Evolutionary conservation across 2,113 vertebrate species (phyloP).

Genomic region (Donacobius atricapilla): DNA sequence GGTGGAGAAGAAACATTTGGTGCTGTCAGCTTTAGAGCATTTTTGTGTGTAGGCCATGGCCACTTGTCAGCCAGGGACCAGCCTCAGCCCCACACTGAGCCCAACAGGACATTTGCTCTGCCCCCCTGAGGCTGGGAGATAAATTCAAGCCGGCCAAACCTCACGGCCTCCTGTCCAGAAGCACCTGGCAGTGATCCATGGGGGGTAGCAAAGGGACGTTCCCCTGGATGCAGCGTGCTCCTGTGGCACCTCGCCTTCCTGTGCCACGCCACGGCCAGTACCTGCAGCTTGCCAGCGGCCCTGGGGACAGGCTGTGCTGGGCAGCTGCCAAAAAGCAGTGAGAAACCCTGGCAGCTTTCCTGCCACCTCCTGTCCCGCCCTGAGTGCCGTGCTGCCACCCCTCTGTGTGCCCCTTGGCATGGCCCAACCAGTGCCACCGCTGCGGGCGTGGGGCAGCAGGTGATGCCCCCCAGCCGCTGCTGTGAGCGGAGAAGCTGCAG

Average conservation of each 20-base stretch:
- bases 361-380: neutral
- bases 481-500: neutral
- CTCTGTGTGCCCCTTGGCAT: rapidly evolving
- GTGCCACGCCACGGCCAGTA: neutral
- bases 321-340: neutral
- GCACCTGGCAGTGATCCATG: neutral
- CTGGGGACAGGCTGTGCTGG: neutral
- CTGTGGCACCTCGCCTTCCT: neutral
- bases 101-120: neutral
- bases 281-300: neutral
- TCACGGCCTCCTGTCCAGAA: rapidly evolving
- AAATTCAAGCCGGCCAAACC: neutral
- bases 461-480: neutral
- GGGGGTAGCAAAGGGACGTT: neutral
- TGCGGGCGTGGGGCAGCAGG: neutral
- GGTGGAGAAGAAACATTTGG: constrained; percentile 53
- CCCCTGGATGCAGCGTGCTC: rapidly evolving
- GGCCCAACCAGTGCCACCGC: rapidly evolving
- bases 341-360: neutral
- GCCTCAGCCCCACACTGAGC: neutral
- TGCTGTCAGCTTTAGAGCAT: constrained; percentile 34
- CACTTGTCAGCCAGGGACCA: neutral
- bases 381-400: neutral
- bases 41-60: constrained; percentile 10
- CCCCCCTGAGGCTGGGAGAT: neutral